Conservation (phyloP, 2,113 vertebrate genomes). For the Arvicanthis niloticus region DNA sequence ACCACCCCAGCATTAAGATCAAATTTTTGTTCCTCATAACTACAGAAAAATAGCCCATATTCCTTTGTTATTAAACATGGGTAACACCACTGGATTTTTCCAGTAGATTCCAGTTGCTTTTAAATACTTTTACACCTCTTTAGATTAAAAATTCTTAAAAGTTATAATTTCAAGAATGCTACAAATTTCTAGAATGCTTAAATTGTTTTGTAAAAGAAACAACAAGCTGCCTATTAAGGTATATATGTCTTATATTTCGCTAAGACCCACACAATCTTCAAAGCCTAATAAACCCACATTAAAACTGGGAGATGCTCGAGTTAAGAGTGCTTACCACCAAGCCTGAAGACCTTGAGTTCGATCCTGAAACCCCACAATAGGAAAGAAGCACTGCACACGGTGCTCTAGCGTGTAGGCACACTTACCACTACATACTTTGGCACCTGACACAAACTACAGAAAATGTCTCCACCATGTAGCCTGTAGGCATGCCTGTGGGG, state of each 20-base stretch:
- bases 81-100: conserved; percentile 41
- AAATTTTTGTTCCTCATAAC: not conserved
- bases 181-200: conserved; percentile 13
- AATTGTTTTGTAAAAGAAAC: conserved; percentile 31
- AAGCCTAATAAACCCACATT: conserved; percentile 14
- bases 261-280: conserved; percentile 10
- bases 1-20: conserved; percentile 9
- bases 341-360: too few species aligned
- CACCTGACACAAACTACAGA: not conserved
- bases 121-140: conserved; percentile 55
- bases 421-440: not conserved
- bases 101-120: conserved; percentile 36
- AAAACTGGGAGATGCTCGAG: not conserved
- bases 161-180: not conserved
- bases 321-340: not conserved
- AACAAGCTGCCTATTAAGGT: not conserved
- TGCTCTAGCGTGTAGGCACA: not conserved
- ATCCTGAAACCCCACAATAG: not conserved
- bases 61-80: conserved; percentile 42
- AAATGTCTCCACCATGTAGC: too few species aligned
- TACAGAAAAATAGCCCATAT: conserved; percentile 19
- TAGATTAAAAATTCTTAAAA: conserved; percentile 60
- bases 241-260: not conserved
- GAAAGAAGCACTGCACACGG: not conserved
- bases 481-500: not conserved